Evolutionary conservation across 2,888 invertebrate species (phyloP), one percentile per base, ranked within the genome.

Genomic region (Heliconius sara): DNA sequence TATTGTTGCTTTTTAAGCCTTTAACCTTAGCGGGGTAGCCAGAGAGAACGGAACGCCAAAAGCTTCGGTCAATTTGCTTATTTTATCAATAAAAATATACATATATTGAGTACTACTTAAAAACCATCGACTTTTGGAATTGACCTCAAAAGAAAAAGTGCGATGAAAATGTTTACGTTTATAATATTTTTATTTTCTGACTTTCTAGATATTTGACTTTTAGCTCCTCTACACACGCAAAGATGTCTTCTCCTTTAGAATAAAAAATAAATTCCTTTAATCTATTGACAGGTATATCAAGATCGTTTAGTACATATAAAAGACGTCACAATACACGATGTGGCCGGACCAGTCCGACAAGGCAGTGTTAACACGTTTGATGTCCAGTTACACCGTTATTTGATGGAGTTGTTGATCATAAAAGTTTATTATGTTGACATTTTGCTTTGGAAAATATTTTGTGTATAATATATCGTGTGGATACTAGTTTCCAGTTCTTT

Each of bases 361-460:
- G 63, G 13, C 47, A 66, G 43, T 75, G 63, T 43, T 43, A 75
- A 65, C 65, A 43, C 43, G 47, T 65, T 66, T 65, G 75, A 65
- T 75, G 75, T 52, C 9, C 75, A 47, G 63, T 27, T 39, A 65
- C 13, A 73, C 75, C 75, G 75, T 75, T 75, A 75, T 39, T 43
- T 60, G 6, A 57, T 57, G 57, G 52, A 57, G n/a, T n/a, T 73
- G 72, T 73, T 57, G 13, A 30, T 57, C 57, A n/a, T 34, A 30
- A 60, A 60, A 73, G 74, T 63, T 65, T 75, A 75, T 47, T 34
- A 19, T 75, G 75, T 22, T 43, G 43, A 65, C 19, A 47, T 34
- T 70, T 70, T 27, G 19, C 39, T 65, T 43, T 75, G 43, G 12
- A 43, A 60, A 65, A 75, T 75, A 65, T 63, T 65, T 63, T 68